Evolutionary conservation across 2,113 vertebrate species (phyloP).

Genomic region (Cryptotis parvus): DNA sequence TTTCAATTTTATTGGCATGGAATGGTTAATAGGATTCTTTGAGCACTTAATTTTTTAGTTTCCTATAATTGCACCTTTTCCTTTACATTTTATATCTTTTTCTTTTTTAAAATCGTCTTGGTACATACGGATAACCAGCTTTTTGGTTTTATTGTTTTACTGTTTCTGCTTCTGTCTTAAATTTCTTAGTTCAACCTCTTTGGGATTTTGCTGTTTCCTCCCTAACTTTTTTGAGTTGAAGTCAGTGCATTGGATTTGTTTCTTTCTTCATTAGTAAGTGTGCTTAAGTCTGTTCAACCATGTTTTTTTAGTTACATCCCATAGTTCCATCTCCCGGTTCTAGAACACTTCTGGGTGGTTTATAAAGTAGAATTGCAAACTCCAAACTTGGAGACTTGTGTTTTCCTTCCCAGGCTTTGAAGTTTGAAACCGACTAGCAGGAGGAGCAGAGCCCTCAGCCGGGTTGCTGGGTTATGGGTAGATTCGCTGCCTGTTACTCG

Average conservation of each 20-base stretch:
- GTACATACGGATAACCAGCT: not conserved
- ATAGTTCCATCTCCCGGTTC: not conserved
- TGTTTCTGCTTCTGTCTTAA: not conserved
- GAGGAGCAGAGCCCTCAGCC: not conserved
- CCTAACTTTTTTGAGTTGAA: slow-evolving; percentile 8
- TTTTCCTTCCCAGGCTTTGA: not conserved
- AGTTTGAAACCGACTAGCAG: slow-evolving; percentile 13
- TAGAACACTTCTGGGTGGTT: not conserved
- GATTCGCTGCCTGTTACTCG: not conserved
- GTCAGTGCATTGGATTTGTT: not conserved
- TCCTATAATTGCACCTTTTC: not conserved
- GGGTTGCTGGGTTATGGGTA: too few species aligned
- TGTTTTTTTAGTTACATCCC: not conserved
- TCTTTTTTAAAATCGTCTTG: not conserved
- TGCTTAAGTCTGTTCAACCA: not conserved
- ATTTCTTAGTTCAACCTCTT: slow-evolving; percentile 9
- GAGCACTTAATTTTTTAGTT: too few species aligned
- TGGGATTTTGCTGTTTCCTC: not conserved
- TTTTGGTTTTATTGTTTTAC: slow-evolving; percentile 46
- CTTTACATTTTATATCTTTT: not conserved
- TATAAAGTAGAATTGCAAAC: slow-evolving; percentile 9
- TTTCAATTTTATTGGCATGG: not conserved
- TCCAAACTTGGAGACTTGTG: not conserved
- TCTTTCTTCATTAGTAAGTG: not conserved
- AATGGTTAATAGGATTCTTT: slow-evolving; percentile 9